Conservation (phyloP, 2,797 vertebrate species). For the Sebastes kiyomatsui region DNA sequence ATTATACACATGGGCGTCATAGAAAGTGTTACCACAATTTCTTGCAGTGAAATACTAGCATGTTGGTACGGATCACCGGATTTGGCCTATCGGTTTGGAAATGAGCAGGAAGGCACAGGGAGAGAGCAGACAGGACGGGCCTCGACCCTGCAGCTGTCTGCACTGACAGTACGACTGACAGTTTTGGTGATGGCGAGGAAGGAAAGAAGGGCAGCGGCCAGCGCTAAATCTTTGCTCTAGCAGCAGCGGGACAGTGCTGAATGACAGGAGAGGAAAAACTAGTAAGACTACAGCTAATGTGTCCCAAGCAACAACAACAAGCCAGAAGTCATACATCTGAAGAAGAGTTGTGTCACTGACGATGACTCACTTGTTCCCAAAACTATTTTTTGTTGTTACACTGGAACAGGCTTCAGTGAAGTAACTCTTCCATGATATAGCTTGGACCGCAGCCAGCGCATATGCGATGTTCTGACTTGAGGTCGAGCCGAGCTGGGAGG, state of each 20-base stretch:
- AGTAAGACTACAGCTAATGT: constrained; percentile 49
- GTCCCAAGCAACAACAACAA: constrained; percentile 32
- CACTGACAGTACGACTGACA: constrained; percentile 49
- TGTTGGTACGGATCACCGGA: constrained; percentile 7
- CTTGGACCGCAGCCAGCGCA: constrained; percentile 24
- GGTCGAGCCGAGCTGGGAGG: constrained; percentile 23
- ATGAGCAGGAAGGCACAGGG: constrained; percentile 82
- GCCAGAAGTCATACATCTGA: constrained; percentile 36
- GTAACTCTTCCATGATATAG: constrained; percentile 48
- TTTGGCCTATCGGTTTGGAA: constrained; percentile 47
- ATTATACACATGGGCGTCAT: background rate
- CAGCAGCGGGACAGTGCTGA: constrained; percentile 60
- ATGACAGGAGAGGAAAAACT: constrained; percentile 27
- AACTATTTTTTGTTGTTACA: constrained; percentile 16
- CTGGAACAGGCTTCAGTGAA: constrained; percentile 6
- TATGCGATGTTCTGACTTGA: constrained; percentile 29
- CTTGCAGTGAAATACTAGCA: constrained; percentile 27
- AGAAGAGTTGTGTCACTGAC: constrained; percentile 45
- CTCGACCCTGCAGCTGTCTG: constrained; percentile 50
- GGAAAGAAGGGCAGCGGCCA: constrained; percentile 66
- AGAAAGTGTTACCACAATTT: background rate
- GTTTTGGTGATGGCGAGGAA: constrained; percentile 48
- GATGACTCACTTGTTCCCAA: constrained; percentile 11
- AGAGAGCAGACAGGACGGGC: constrained; percentile 63
- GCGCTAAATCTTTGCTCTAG: constrained; percentile 72